Conservation (phyloP, 2,113 vertebrate species). For the Carettochelys insculpta region DNA sequence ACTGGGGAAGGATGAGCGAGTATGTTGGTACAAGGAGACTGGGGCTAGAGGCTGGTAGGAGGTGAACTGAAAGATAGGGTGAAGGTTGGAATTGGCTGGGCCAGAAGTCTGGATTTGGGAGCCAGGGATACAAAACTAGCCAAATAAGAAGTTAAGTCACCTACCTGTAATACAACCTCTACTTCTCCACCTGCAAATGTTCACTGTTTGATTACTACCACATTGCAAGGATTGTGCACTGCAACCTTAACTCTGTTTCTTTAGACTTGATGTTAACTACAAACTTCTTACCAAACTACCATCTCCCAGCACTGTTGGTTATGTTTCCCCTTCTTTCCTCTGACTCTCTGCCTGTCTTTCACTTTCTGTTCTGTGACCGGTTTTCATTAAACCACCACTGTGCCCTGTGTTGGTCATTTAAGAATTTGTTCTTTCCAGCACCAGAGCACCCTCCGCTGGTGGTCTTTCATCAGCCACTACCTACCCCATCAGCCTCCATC, state of each 20-base stretch:
- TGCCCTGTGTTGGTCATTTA: too few species aligned
- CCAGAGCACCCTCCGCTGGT: too few species aligned
- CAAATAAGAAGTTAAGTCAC: not conserved
- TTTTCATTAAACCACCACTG: too few species aligned
- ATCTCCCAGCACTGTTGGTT: not conserved
- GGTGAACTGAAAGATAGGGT: too few species aligned
- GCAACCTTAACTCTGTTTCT: not conserved
- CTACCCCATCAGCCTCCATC: too few species aligned
- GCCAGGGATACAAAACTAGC: not conserved
- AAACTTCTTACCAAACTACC: not conserved
- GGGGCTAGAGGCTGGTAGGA: too few species aligned
- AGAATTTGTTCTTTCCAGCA: too few species aligned
- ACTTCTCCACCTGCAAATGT: not conserved
- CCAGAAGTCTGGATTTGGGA: not conserved
- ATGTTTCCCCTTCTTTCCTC: not conserved
- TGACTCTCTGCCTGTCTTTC: not conserved
- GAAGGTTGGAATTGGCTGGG: not conserved
- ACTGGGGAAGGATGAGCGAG: too few species aligned
- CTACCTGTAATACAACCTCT: not conserved
- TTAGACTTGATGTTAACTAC: not conserved
- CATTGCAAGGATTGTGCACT: not conserved
- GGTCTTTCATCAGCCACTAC: too few species aligned
- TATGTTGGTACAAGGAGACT: too few species aligned
- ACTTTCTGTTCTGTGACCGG: not conserved
- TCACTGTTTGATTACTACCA: not conserved